Base-by-base conservation (phyloP, 2,113 vertebrate species). In the Larimichthys crocea region DNA sequence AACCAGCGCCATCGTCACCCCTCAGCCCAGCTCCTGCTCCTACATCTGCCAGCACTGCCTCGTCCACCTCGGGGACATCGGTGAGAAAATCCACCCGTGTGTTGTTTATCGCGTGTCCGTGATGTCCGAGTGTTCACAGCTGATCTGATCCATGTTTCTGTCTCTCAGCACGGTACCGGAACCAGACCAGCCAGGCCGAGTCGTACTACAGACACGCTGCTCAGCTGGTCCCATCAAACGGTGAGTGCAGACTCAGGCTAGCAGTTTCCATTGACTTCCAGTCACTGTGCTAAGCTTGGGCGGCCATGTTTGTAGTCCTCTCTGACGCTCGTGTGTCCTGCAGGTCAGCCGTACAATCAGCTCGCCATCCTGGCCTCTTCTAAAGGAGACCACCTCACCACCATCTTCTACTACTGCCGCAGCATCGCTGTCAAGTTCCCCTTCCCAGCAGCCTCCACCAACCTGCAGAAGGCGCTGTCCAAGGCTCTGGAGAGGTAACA, bases 41-140 rank as follows among this genome's bases (percentile, higher is more conserved):
- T 99, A 99, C 91, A 99, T 99, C 95, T 99, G 98, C 96, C 98
- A 99, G 96, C 98, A 99, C 96, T 99, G 98, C 96, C 97, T 99
- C 88, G 98, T 99, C 82, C 98, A 99, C 89, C 97, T 99, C 17
- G 98, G 98, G 93, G 98, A 99, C 94, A 99, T 99, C 1, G 98
- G 98, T 99, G 92, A 97, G 96, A 40, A 2, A 17, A 0, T 6
- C 10, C 48, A 3, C 46, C 2, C 12, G 5, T n/a, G 31, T 35
- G 31, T 24, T 3, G 1, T 49, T 40, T 2, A 0, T 20, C 3
- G 5, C 8, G 8, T 6, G 11, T 24, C 63, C 1, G 3, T 2
- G 20, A n/a, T 6, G 29, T 31, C 29, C 3, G 29, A 31, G 29
- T 5, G 29, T 35, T 35, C 31, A 35, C 31, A 35, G 31, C 31